Percentiles rank a stretch among this genome's conserved stretches.
Conservation (phyloP, 2,888 invertebrate species). For the Microctonus hyperodae region DNA sequence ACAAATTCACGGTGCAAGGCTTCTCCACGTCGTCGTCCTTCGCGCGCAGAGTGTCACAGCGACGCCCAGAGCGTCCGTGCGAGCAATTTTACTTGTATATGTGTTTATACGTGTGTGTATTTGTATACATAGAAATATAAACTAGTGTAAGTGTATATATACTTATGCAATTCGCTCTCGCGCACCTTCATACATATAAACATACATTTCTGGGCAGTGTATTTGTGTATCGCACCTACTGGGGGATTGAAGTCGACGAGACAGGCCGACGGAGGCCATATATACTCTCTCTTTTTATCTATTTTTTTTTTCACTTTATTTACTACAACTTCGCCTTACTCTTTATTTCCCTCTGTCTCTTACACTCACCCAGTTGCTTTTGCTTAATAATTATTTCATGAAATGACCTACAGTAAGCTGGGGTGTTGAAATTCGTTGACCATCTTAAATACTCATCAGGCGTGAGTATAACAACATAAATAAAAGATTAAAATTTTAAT, state of each 20-base stretch:
- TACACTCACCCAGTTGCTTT: conserved; percentile 20
- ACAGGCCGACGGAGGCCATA: conserved; percentile 12
- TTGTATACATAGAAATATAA: conserved; percentile 31
- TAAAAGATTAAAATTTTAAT: not conserved
- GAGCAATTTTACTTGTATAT: conserved; percentile 38
- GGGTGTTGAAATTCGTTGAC: conserved; percentile 36
- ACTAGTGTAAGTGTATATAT: conserved; percentile 35
- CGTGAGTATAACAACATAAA: not conserved
- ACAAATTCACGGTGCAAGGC: conserved; percentile 39
- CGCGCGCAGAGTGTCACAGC: conserved; percentile 59
- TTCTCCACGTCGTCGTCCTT: conserved; percentile 51
- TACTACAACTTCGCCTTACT: not conserved
- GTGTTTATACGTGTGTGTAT: conserved; percentile 39
- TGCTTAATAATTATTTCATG: conserved; percentile 44
- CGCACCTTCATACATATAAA: not conserved
- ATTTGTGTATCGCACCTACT: conserved; percentile 17
- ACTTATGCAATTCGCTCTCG: conserved; percentile 22
- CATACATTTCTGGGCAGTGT: not conserved
- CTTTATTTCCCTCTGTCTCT: not conserved
- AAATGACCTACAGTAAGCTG: conserved; percentile 37
- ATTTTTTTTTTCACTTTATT: not conserved
- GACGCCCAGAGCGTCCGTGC: conserved; percentile 56
- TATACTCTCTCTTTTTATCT: conserved; percentile 2
- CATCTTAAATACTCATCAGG: conserved; percentile 13
- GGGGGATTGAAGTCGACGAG: conserved; percentile 15